Base-by-base conservation (phyloP, 2,113 vertebrate genomes). In the Limanda limanda region DNA sequence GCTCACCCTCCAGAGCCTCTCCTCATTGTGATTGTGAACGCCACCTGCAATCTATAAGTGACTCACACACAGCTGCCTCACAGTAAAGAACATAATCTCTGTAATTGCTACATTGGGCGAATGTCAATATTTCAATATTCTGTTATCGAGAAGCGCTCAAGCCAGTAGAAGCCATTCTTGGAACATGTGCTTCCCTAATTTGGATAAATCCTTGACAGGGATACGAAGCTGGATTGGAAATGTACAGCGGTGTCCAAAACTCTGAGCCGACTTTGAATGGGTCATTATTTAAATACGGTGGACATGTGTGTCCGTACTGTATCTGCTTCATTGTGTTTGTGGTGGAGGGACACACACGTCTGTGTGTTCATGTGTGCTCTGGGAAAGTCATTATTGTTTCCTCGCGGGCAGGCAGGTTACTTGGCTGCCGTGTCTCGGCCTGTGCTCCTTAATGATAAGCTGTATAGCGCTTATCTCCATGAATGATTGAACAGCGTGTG, bases 391-490 rank as follows among this genome's bases (percentile, higher is more conserved):
- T 77, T 54, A 78, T 75, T 77, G 77, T 81, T 74, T 84, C 77
- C 64, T 58, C 25, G 35, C 37, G 27, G 79, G 76, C 79, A 84
- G 74, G 61, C 76, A 84, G 90, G 82, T 77, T 68, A 81, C 79
- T 87, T 86, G 81, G 85, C 85, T 81, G 75, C 58, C 23, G 23
- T 78, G 78, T 87, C 68, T 64, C 57, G 74, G 81, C 74, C 78
- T 73, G 76, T 88, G 84, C 72, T 78, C 54, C 64, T 73, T 14
- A 45, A 72, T 74, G 86, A 92, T 92, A 90, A 91, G 88, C 86
- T 62, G 48, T 6, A 20, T 18, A 23, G 71, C 2, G 25, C 79
- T 90, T 87, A 91, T 92, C 86, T 74, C 78, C 76, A 35, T 65
- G 47, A 76, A 45, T 70, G 82, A 89, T 58, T 80, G 73, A 84